Base-by-base conservation (phyloP, 2,797 vertebrate genomes). In the Rhynchotus rufescens region DNA sequence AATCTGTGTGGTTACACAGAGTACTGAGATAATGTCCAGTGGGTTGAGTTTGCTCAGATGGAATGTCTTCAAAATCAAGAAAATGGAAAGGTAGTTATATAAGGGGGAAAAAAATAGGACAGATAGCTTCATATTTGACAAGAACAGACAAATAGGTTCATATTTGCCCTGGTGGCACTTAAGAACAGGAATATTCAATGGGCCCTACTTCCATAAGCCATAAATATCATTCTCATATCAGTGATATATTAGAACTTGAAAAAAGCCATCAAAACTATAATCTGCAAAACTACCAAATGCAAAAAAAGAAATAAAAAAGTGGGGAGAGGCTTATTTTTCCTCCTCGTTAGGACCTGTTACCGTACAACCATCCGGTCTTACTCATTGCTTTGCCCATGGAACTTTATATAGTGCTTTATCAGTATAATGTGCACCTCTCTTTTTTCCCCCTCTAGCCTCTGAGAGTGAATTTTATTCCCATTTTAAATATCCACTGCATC, bases 301-400 rank as follows among this genome's bases (percentile, higher is more conserved):
- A 28, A 15, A n/a, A 28, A 45, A 30, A 42, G 6, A 19, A 36
- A 10, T 45, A 22, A 4, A 8, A 49, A 36, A 15, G 42, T 6
- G 12, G 42, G 7, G 42, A 44, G 42, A 16, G 47, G 19, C 40
- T 68, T 7, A 2, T 12, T 51, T 59, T 80, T 62, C 61, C 44
- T 28, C 32, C 36, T 79, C 51, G 34, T 61, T 30, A 30, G 23
- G 17, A 28, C 15, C 52, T 30, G 15, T 32, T 25, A 78, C 6
- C 0, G 0, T 52, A 7, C 4, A 59, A 12, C n/a, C 0, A 0
- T 57, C 6, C 3, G 54, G 13, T n/a, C 26, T 54, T 59, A 34
- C 42, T 85, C 62, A 3, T 1, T 84, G 13, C 40, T 82, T 94
- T 84, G 60, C 47, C 44, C 21, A 11, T 3, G 49, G 51, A 65